Conservation (phyloP, 2,888 invertebrate species). For the Monopis laevigella region DNA sequence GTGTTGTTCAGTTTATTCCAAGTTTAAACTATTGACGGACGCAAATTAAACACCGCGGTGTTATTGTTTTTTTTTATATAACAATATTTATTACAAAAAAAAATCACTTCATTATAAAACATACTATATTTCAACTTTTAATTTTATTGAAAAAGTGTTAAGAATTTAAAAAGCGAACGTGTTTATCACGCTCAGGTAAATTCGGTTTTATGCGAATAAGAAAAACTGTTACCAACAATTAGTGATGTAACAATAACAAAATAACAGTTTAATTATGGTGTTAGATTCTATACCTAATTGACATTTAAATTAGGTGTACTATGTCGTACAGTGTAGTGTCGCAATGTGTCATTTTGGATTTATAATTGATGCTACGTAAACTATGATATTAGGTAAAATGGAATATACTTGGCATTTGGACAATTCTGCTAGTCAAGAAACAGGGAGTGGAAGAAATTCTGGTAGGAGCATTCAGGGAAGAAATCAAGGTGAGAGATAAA, state of each 20-base stretch:
- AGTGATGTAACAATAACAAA: too few relatives aligned
- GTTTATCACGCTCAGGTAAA: too few relatives aligned
- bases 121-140: not conserved
- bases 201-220: too few relatives aligned
- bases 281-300: too few relatives aligned
- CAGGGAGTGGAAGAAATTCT: conserved; percentile 29
- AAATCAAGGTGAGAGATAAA: conserved; percentile 38
- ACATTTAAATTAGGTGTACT: too few relatives aligned
- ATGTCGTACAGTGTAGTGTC: too few relatives aligned
- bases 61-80: not conserved
- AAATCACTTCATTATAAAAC: not conserved
- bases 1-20: conserved; percentile 51
- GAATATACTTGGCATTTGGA: conserved; percentile 62
- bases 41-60: conserved; percentile 20
- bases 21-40: conserved; percentile 53
- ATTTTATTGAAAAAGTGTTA: not conserved
- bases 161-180: too few relatives aligned
- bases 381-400: conserved; percentile 32
- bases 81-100: not conserved
- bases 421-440: conserved; percentile 38
- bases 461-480: conserved; percentile 31
- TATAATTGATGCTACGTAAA: conserved; percentile 30
- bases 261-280: too few relatives aligned
- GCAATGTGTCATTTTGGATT: conserved; percentile 31
- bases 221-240: too few relatives aligned